Evolutionary conservation across 2,888 invertebrate genomes (phyloP).

Genomic region (Podabrus alpinus): DNA sequence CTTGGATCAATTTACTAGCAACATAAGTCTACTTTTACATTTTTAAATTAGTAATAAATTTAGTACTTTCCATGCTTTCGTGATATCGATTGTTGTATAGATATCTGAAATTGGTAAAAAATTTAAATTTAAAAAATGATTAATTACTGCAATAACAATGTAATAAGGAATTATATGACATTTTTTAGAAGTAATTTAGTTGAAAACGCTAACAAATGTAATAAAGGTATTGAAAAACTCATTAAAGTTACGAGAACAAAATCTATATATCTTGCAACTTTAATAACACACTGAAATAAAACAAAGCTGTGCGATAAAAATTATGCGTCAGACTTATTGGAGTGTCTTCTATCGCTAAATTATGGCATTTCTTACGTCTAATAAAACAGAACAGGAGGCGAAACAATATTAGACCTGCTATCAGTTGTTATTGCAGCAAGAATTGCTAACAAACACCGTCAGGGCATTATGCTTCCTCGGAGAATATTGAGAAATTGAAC

Average conservation of each 20-base stretch:
- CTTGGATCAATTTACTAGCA: constrained; percentile 4
- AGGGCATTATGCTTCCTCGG: constrained; percentile 13
- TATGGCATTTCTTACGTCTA: constrained; percentile 40
- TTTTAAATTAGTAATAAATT: neutral
- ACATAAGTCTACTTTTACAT: constrained; percentile 1
- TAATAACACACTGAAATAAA: constrained; percentile 43
- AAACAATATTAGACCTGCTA: constrained; percentile 36
- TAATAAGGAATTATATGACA: neutral
- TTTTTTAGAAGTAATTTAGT: neutral
- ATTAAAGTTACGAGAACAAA: constrained; percentile 39
- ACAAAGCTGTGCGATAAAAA: constrained; percentile 40
- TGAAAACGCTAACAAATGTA: constrained; percentile 5
- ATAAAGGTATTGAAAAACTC: constrained; percentile 26
- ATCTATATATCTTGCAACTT: constrained; percentile 42
- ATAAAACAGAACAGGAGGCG: constrained; percentile 29
- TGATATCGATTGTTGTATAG: neutral
- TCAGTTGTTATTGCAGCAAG: constrained; percentile 37
- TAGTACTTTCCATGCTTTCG: neutral
- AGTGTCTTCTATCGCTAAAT: constrained; percentile 40
- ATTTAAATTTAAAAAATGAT: neutral
- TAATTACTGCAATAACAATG: neutral
- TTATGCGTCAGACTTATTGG: constrained; percentile 43
- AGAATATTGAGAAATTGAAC: constrained; percentile 23
- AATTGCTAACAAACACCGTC: constrained; percentile 34
- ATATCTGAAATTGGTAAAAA: neutral